Base-by-base conservation (phyloP, 2,888 invertebrate genomes). In the Eupithecia abbreviata region DNA sequence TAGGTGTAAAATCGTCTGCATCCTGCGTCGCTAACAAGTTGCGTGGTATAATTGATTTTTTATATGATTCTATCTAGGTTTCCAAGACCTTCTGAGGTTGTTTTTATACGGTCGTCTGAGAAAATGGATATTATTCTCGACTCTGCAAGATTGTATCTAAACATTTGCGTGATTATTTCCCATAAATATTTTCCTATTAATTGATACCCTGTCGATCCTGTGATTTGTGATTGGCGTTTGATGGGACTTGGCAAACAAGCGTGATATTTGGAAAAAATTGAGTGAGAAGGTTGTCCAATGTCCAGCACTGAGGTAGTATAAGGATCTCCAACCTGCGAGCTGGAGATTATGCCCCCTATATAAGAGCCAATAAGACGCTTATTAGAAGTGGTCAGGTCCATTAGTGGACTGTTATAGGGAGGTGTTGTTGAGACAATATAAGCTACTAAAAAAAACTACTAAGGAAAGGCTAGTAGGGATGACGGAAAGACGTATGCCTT, bases 1-100 rank as follows among this genome's bases (percentile, higher is more conserved):
- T 90, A 89, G 86, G 88, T 86, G 83, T 87, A 85, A 90, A 93
- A 93, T 92, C 84, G 90, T 77, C 87, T 82, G 87, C 86, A 90
- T 93, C 93, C 93, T 91, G 84, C 83, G 83, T 83, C 73, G 72
- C 66, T 75, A 85, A 83, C 79, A 69, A 71, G 77, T 49, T 5
- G 84, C 82, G 41, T 65, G 71, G 65, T 79, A 74, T 73, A 80
- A 79, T 82, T 77, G 79, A 76, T 69, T 80, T 78, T 81, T 80
- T 81, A 68, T 75, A 71, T 42, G 67, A 72, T 74, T 74, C 77
- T 82, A 78, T 80, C 72, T 82, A 75, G 79, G 77, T 82, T 81
- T 82, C 68, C 70, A 66, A 76, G 71, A 79, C 82, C 82, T 81
- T 80, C 77, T 49, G 67, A 30, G 58, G 73, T 73, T 43, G 49